Percentiles rank a stretch among this genome's conserved stretches.
phyloP scores from a whole-genome alignment of 2,888 invertebrate species.

The Orthonychiurus folsomi region DNA sequence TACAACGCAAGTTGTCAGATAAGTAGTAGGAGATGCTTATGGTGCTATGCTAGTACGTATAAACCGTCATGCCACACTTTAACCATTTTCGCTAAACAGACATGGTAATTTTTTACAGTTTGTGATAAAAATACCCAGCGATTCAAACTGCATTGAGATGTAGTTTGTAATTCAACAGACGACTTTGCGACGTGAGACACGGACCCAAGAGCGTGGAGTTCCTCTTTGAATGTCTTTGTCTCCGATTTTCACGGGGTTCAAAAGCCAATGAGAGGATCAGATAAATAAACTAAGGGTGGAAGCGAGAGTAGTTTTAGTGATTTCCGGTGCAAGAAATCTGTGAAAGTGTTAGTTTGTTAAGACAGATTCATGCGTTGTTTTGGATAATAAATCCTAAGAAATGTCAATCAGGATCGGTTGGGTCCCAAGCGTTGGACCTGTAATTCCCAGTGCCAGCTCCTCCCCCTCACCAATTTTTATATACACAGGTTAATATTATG shows the following conservation, averaged over 20 bases:
- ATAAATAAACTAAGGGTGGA: no score
- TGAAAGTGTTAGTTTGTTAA: background rate
- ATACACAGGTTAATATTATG: background rate
- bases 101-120: constrained; percentile 1
- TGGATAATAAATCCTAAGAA: background rate
- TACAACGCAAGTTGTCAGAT: no score
- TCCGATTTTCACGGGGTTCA: no score
- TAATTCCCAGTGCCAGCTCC: background rate
- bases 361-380: background rate
- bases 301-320: background rate
- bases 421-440: constrained; percentile 5
- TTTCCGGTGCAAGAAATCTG: background rate
- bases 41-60: no score
- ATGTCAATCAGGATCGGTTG: background rate
- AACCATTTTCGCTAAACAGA: no score
- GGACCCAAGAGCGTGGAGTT: background rate
- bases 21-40: no score
- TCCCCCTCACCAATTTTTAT: background rate
- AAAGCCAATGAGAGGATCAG: no score
- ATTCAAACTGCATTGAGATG: background rate
- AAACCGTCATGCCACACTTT: no score
- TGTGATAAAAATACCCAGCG: background rate
- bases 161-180: background rate
- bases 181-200: background rate
- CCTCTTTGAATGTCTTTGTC: no score